Evolutionary conservation across 2,113 vertebrate genomes (phyloP), one percentile per base, ranked within the genome.

Genomic region (Cynoglossus semilaevis): DNA sequence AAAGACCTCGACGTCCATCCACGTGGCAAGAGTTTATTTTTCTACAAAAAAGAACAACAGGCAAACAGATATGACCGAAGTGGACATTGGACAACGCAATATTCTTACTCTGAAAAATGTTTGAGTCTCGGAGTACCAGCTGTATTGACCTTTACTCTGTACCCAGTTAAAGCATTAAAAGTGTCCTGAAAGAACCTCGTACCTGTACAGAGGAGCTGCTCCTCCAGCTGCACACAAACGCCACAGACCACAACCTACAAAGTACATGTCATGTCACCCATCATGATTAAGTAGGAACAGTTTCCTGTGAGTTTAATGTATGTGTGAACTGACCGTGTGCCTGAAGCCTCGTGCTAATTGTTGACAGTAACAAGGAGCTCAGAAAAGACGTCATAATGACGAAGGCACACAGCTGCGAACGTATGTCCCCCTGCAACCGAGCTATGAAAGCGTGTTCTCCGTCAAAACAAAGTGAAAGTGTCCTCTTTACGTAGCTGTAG

Each of bases 1-100:
- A 81, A 10, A 88, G 53, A 1, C 85, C 70, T 17, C 41, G 67
- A 18, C 36, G 1, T 29, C 86, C 88, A 0, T 7, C 53, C 48
- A 77, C 47, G 54, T 35, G 12, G 3, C 43, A 48, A 18, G 15
- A 43, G 7, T 0, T 5, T 10, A 17, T 14, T 37, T 29, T 54
- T 63, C 80, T 81, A 17, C 12, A 7, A 16, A 45, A 16, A 45
- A 16, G 15, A 8, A 15, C 12, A 42, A 42, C n/a, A 44, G 37
- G 37, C 37, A 38, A 2, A 38, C 1, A 10, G 8, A 38, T 4
- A 29, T n/a, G n/a, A n/a, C n/a, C n/a, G n/a, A n/a, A n/a, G n/a
- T n/a, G n/a, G n/a, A n/a, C n/a, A n/a, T n/a, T n/a, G n/a, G n/a
- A n/a, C n/a, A n/a, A n/a, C n/a, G n/a, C n/a, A n/a, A n/a, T n/a